Base-by-base conservation (phyloP, 2,797 vertebrate genomes). In the Nyctalus aviator region DNA sequence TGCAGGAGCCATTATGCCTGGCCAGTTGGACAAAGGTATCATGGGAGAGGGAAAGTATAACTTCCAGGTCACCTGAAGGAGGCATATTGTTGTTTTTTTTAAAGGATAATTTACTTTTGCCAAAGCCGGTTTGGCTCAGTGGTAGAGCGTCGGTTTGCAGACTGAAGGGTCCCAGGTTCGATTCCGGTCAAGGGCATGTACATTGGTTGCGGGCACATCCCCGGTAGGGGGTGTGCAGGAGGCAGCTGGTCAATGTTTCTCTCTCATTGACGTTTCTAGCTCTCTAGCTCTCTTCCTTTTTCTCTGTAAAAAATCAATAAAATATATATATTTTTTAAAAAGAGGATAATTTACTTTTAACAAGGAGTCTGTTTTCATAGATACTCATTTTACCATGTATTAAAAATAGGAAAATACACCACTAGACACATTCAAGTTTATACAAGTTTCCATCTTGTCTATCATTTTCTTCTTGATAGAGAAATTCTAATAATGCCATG, bases 51-150 rank as follows among this genome's bases (percentile, higher is more conserved):
- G 95, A 94, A 97, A 97, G 1, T 7, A 84, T 66, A 0, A 92
- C 97, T 98, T 99, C 99, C 99, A 99, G 98, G 97, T 97, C n/a
- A n/a, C 8, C 68, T 12, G 14, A 4, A 0, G 21, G 48, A 94
- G 35, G 21, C 35, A 48, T 37, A 8, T 44, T 41, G 59, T 77
- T 41, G 6, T 41, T 41, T 41, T 90, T 89, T 79, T 79, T 13
- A 27, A 84, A 79, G 23, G 23, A 57, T 41, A 46, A 87, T 71
- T 83, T 86, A 48, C 59, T 82, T 94, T 84, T 91, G n/a, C n/a
- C n/a, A n/a, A n/a, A n/a, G n/a, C n/a, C n/a, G n/a, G n/a, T n/a
- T n/a, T n/a, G n/a, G n/a, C n/a, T n/a, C n/a, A n/a, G n/a, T n/a
- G n/a, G n/a, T n/a, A n/a, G n/a, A n/a, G n/a, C n/a, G n/a, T n/a